Base-by-base conservation (phyloP, 1,140 invertebrate species). In the Sarcophaga peregrina region DNA sequence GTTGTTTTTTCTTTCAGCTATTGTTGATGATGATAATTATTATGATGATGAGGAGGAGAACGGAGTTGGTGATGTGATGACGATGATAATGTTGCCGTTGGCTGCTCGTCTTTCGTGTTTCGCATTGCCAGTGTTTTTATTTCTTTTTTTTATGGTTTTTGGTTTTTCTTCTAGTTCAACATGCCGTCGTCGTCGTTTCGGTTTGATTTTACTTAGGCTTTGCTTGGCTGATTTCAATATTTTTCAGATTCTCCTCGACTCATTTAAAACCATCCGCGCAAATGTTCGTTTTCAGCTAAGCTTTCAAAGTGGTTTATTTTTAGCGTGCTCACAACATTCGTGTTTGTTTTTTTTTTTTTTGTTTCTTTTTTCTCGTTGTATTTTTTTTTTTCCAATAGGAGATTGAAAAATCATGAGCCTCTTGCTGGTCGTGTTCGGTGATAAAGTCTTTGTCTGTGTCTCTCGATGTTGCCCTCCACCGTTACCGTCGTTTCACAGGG, bases 361-460 rank as follows among this genome's bases (percentile, higher is more conserved):
- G 75, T 50, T 78, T 48, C n/a, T 52, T 76, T n/a, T 72, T 20
- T n/a, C 62, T 72, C 37, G 5, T 7, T n/a, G 74, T n/a, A 48
- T 76, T 76, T 76, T 48, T 62, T 15, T 62, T 11, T 58, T 75
- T 75, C 17, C 17, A 48, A 76, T 48, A 17, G n/a, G 9, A 78
- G 75, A 17, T 50, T 78, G 20, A 50, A 78, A 75, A 78, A 50
- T 78, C 75, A 47, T 78, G 75, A 78, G 47, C n/a, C 75, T 78
- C 75, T 78, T 50, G 25, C 47, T 50, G 15, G 10, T 75, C 48
- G 47, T 78, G 75, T 9, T 17, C 48, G 75, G 50, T 8, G 74
- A 46, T 15, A 9, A n/a, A 46, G 45, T 15, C 68, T 47, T 15
- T 15, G 74, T 47, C 8, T 15, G 46, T 15, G 74, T 9, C 8